A percentile compares a stretch with the other conserved stretches of the same genome.
These are phyloP conservation scores for Dicyrtomina minuta DNA, from an alignment of 2,888 invertebrate species.

Conservation along the genomic window DNA sequence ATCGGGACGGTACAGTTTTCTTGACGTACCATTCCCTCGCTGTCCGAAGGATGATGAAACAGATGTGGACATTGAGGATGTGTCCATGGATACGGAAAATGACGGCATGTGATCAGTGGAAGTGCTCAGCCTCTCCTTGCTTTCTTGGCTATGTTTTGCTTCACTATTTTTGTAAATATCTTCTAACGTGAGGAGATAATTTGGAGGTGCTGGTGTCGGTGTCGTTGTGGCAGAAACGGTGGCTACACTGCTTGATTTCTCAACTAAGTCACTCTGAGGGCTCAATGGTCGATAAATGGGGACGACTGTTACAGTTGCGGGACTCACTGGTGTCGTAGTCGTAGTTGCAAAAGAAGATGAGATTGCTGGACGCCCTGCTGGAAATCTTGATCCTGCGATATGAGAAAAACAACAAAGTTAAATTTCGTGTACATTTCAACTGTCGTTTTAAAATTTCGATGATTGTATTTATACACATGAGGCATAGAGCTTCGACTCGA, in stretches of 20 bases:
- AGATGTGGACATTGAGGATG: slow-evolving; percentile 20
- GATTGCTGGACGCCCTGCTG: slow-evolving; percentile 49
- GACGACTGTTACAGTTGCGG: slow-evolving; percentile 41
- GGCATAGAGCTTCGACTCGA: no score
- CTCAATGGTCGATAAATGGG: slow-evolving; percentile 45
- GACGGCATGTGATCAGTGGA: slow-evolving; percentile 41
- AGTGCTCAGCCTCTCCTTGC: slow-evolving; percentile 29
- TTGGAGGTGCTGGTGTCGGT: slow-evolving; percentile 6
- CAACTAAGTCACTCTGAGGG: neutral
- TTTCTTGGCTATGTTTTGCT: slow-evolving; percentile 33
- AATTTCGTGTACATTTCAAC: no score
- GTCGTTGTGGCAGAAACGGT: slow-evolving; percentile 6
- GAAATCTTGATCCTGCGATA: slow-evolving; percentile 48
- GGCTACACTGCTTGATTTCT: neutral
- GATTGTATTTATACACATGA: no score
- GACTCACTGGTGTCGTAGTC: slow-evolving; percentile 13
- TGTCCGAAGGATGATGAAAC: slow-evolving; percentile 21
- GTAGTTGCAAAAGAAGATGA: neutral
- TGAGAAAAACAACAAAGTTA: no score
- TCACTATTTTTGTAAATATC: slow-evolving; percentile 52
- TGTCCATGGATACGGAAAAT: neutral
- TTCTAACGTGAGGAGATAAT: slow-evolving; percentile 40
- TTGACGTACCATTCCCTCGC: neutral
- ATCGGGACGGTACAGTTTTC: slow-evolving; percentile 24
- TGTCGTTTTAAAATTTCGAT: no score